Base-by-base conservation (phyloP, 2,113 vertebrate genomes). In the Clarias gariepinus region DNA sequence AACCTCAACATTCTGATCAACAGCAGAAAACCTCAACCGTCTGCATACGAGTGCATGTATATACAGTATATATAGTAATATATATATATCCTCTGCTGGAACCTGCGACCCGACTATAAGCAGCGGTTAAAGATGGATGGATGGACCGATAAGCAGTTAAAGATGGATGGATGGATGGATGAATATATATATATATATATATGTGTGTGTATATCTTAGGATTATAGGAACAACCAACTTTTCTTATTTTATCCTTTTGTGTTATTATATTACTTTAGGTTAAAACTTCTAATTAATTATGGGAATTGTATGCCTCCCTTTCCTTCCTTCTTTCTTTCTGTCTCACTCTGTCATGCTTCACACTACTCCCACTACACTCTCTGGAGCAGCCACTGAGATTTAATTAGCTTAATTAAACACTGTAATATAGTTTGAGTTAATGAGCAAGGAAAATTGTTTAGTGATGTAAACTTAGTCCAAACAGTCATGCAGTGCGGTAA, bases 401-500 rank as follows among this genome's bases (percentile, higher is more conserved):
- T 87, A 87, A 87, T 87, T 87, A 83, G 71, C 71, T 83, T 83
- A 87, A 87, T 87, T 87, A 87, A 87, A 87, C 86, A 87, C 73
- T 87, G 86, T 78, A 87, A 87, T 87, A 82, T 87, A 83, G 81
- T 76, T 87, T 83, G 86, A 87, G 86, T 63, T 87, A 87, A 87
- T 83, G 86, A 87, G 86, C 58, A 82, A 33, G 68, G 81, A 63
- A 73, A 78, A 87, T 78, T 87, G 81, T 83, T 83, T 68, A 87
- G 81, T 68, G 86, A 83, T 87, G 60, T 83, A 83, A 87, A 86
- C 64, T 60, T 73, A 86, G 85, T 86, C 78, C 78, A 86, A 73
- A 87, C 81, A 87, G 63, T 83, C 86, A 83, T 77, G 81, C 53
- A 81, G 81, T 28, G 69, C 71, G 78, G 52, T 87, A 52, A 77